These are phyloP conservation scores for Periplaneta americana DNA, from an alignment of 1,140 invertebrate genomes.

Conservation along the genomic window DNA sequence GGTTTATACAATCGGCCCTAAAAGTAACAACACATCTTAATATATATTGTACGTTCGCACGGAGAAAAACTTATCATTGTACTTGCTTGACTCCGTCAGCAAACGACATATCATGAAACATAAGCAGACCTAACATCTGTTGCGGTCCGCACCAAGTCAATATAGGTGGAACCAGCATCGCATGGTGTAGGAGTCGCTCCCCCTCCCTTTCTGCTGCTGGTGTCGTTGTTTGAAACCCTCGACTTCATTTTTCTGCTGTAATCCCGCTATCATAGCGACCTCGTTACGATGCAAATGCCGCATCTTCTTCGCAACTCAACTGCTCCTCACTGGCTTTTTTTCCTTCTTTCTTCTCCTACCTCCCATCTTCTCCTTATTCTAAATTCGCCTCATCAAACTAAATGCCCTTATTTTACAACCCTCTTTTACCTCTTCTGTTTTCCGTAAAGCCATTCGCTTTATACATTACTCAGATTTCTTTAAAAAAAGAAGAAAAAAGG, in stretches of 20 bases:
- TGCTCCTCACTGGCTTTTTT: not conserved
- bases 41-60: too few species aligned
- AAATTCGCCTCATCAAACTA: slow-evolving; percentile 10
- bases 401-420: slow-evolving; percentile 10
- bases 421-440: not conserved
- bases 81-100: too few species aligned
- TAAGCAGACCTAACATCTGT: too few species aligned
- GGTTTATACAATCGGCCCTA: too few species aligned
- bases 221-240: too few species aligned
- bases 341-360: not conserved
- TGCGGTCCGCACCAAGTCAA: too few species aligned
- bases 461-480: not conserved
- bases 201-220: too few species aligned
- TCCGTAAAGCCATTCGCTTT: not conserved
- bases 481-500: not conserved
- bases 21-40: too few species aligned
- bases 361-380: not conserved
- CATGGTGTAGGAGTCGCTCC: too few species aligned
- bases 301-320: not conserved
- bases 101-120: too few species aligned
- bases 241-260: not conserved
- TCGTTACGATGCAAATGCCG: slow-evolving; percentile 7
- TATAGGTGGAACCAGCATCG: too few species aligned
- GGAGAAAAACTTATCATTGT: too few species aligned
- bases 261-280: slow-evolving; percentile 1